Percentiles rank a stretch among this genome's conserved stretches.
These are phyloP conservation scores for Varroa destructor DNA, from an alignment of 1,140 invertebrate genomes.

Conservation along the genomic window DNA sequence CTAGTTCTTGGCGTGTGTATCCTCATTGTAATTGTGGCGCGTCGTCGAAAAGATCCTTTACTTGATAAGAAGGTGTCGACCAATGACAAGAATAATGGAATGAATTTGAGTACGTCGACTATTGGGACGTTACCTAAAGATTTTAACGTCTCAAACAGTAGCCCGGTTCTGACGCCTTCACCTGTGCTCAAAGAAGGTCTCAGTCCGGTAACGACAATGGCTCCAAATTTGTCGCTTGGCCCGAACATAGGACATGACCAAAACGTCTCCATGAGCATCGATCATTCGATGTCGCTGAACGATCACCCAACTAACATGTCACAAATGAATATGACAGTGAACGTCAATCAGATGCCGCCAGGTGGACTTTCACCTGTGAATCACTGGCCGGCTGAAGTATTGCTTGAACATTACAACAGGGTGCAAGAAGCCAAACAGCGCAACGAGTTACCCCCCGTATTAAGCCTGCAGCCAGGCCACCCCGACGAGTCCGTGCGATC, in stretches of 20 bases:
- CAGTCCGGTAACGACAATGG: too few species aligned
- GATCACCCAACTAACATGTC: too few species aligned
- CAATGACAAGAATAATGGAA: constrained; percentile 13
- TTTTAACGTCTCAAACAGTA: too few species aligned
- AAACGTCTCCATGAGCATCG: too few species aligned
- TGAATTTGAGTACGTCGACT: not conserved
- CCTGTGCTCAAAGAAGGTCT: too few species aligned
- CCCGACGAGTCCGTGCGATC: constrained; percentile 10
- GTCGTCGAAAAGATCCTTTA: constrained; percentile 9
- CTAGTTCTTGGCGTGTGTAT: not conserved
- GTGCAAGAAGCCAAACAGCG: constrained; percentile 33
- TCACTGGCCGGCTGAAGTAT: constrained; percentile 34
- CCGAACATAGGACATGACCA: too few species aligned
- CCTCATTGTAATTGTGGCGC: constrained; percentile 17
- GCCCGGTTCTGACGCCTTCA: too few species aligned
- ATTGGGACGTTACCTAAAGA: constrained; percentile 9
- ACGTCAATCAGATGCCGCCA: not conserved
- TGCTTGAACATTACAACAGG: constrained; percentile 34
- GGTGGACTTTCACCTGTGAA: constrained; percentile 31
- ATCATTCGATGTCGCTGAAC: too few species aligned
- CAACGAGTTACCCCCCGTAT: constrained; percentile 52
- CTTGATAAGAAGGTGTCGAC: constrained; percentile 3
- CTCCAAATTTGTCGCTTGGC: too few species aligned
- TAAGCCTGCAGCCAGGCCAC: constrained; percentile 6
- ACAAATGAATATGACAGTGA: too few species aligned